phyloP scores from a whole-genome alignment of 2,113 vertebrate genomes.

The Hydrochoerus hydrochaeris region DNA sequence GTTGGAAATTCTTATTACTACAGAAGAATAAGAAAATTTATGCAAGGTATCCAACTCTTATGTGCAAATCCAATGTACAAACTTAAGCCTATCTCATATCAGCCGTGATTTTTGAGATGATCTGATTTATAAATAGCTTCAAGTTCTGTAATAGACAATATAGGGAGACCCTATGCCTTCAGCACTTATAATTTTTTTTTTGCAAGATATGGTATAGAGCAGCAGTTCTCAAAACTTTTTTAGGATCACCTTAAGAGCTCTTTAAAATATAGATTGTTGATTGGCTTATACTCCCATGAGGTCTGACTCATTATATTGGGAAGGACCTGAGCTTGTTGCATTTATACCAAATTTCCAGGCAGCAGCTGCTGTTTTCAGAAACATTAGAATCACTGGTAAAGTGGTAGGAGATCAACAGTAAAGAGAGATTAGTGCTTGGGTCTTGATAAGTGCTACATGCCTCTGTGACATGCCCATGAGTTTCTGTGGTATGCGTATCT shows the following conservation, averaged over 20 bases:
- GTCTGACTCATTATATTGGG: neutral
- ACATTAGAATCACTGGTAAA: neutral
- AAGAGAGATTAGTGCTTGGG: neutral
- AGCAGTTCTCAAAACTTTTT: neutral
- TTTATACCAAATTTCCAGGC: neutral
- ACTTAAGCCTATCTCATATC: neutral
- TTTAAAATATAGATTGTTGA: neutral
- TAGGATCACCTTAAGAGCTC: neutral
- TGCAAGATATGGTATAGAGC: neutral
- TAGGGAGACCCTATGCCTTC: constrained; percentile 54
- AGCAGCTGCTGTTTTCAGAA: neutral
- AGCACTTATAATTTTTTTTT: constrained; percentile 46
- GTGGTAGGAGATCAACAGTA: neutral
- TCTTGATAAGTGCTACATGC: neutral
- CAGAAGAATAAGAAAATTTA: constrained; percentile 22
- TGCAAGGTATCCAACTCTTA: neutral
- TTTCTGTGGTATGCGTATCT: neutral
- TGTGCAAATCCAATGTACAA: neutral
- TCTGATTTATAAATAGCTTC: constrained; percentile 66
- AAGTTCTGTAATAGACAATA: constrained; percentile 34
- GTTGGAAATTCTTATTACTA: constrained; percentile 35
- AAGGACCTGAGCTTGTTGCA: neutral
- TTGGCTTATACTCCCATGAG: neutral
- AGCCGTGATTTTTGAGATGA: neutral
- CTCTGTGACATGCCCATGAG: neutral